These are phyloP conservation scores for Macrotus californicus DNA, from an alignment of 2,113 vertebrate species.

Conservation along the genomic window DNA sequence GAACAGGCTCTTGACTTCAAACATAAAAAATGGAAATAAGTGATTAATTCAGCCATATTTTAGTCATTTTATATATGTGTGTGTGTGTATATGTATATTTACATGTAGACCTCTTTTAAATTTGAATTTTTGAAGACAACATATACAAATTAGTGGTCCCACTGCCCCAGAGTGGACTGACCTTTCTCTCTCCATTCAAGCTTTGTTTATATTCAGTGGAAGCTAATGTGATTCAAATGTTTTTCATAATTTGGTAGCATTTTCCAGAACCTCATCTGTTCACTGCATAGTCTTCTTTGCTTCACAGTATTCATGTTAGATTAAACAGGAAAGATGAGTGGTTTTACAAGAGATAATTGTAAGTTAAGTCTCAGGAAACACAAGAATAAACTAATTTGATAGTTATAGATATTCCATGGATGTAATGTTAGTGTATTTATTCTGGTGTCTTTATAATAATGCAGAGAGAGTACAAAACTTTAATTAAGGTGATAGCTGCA, in stretches of 20 bases:
- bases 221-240: slow-evolving; percentile 43
- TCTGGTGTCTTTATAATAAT: slow-evolving; percentile 11
- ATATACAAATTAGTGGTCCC: not conserved
- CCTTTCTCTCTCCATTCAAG: not conserved
- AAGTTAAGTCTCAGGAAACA: slow-evolving; percentile 63
- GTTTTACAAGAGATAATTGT: slow-evolving; percentile 49
- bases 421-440: slow-evolving; percentile 33
- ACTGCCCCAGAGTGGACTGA: not conserved
- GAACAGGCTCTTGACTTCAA: not conserved
- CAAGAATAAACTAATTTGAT: slow-evolving; percentile 69
- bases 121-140: not conserved
- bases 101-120: not conserved
- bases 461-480: slow-evolving; percentile 16
- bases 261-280: slow-evolving; percentile 22
- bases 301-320: slow-evolving; percentile 51
- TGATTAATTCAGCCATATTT: not conserved
- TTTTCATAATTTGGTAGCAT: slow-evolving; percentile 20
- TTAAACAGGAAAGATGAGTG: slow-evolving; percentile 38
- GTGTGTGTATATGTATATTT: not conserved
- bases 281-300: not conserved
- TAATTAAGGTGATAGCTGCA: slow-evolving; percentile 28
- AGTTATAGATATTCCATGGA: slow-evolving; percentile 15
- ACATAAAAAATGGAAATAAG: not conserved
- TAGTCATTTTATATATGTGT: not conserved
- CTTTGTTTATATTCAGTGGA: not conserved